Evolutionary conservation across 53 echinoderm and acorn worm species (phyloP).

Genomic region (Patiria pectinifera): DNA sequence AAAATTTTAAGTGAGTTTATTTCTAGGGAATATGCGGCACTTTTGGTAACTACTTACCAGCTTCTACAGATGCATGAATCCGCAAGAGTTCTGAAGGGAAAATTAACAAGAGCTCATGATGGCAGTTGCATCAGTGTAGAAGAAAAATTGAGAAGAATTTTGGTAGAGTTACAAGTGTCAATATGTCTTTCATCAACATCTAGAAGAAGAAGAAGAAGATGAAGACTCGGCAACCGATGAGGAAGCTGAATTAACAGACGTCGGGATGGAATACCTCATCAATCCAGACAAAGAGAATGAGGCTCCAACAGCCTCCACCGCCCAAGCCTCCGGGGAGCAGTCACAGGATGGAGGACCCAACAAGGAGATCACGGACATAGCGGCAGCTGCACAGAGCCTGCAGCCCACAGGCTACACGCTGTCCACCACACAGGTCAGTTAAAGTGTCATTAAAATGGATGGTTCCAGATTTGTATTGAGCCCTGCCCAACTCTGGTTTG

Average conservation of each 20-base stretch:
- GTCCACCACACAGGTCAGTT: constrained; percentile 86
- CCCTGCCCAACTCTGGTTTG: no score
- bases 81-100: no score
- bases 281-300: constrained; percentile 87
- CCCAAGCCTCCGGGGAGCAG: constrained; percentile 26
- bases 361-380: constrained; percentile 95
- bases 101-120: no score
- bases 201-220: constrained; percentile 71
- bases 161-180: not conserved
- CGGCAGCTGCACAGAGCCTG: constrained; percentile 89
- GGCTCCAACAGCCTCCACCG: constrained; percentile 1
- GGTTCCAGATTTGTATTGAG: no score
- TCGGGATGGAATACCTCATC: constrained; percentile 98
- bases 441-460: no score
- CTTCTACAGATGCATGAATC: no score
- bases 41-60: no score
- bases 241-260: constrained; percentile 81
- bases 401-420: constrained; percentile 99
- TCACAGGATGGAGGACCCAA: constrained; percentile 82
- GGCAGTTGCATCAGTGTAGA: no score
- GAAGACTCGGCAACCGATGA: constrained; percentile 67
- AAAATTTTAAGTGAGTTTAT: no score
- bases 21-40: no score
- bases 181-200: not conserved
- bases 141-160: no score